A percentile compares a stretch with the other conserved stretches of the same genome.
phyloP scores from a whole-genome alignment of 1,140 invertebrate genomes.

The Streblospio benedicti region DNA sequence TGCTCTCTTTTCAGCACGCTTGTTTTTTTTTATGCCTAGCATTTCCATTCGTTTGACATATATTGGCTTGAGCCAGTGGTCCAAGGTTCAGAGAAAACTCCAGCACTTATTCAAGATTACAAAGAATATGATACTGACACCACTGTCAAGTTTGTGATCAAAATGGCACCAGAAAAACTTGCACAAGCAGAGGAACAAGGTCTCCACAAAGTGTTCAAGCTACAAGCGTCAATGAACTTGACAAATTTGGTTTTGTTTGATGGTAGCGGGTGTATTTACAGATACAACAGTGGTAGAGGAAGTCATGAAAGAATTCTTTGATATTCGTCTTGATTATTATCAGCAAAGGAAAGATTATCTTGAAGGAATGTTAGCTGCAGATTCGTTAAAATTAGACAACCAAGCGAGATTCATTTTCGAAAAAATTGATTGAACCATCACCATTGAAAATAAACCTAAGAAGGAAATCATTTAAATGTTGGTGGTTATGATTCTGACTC shows the following conservation, averaged over 20 bases:
- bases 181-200: slow-evolving; percentile 68
- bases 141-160: slow-evolving; percentile 83
- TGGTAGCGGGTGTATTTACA: slow-evolving; percentile 72
- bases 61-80: slow-evolving; percentile 82
- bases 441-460: slow-evolving; percentile 66
- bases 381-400: slow-evolving; percentile 80
- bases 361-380: slow-evolving; percentile 80
- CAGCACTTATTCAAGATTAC: slow-evolving; percentile 70
- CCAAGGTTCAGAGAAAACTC: slow-evolving; percentile 65
- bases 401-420: slow-evolving; percentile 92
- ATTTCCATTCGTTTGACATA: no score
- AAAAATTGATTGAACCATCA: slow-evolving; percentile 85
- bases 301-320: slow-evolving; percentile 79
- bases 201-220: slow-evolving; percentile 89
- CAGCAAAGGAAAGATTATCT: slow-evolving; percentile 80
- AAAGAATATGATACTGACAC: slow-evolving; percentile 94
- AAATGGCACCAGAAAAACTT: slow-evolving; percentile 70
- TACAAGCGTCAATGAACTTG: slow-evolving; percentile 71
- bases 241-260: slow-evolving; percentile 83
- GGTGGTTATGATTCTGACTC: slow-evolving; percentile 88
- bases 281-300: slow-evolving; percentile 68
- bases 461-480: slow-evolving; percentile 79
- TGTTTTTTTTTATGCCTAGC: no score
- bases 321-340: slow-evolving; percentile 73
- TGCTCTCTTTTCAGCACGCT: no score